Evolutionary conservation across 2,113 vertebrate species (phyloP).

Genomic region (Synchiropus splendidus): DNA sequence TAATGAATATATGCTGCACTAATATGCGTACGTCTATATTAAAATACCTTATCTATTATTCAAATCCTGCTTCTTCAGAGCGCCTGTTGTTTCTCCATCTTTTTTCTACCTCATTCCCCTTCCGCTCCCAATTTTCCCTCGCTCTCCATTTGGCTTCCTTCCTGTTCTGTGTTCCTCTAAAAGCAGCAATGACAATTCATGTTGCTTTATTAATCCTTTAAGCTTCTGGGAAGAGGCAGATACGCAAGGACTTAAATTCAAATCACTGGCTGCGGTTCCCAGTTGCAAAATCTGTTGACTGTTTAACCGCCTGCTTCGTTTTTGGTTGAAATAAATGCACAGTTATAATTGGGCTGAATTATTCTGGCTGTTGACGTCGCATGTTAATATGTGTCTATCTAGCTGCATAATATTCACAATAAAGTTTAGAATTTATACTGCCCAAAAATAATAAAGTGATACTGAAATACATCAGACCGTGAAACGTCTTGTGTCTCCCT

Average conservation of each 20-base stretch:
- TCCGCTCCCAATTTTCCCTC: conserved; percentile 33
- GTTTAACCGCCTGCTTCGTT: conserved; percentile 26
- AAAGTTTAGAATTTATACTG: conserved; percentile 2
- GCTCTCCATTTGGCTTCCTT: conserved; percentile 20
- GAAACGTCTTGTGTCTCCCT: conserved; percentile 32
- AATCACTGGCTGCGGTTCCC: conserved; percentile 42
- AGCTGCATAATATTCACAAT: no score
- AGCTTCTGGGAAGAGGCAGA: conserved; percentile 39
- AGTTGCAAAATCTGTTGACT: conserved; percentile 30
- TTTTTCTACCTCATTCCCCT: conserved; percentile 17
- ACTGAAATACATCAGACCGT: no score
- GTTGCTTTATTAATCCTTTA: conserved; percentile 59
- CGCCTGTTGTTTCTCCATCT: neutral
- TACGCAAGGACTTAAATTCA: conserved; percentile 39
- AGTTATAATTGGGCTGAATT: neutral
- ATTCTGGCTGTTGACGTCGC: neutral
- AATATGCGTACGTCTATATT: no score
- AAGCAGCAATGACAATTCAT: conserved; percentile 49
- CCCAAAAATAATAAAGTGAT: neutral
- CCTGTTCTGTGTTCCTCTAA: conserved; percentile 28
- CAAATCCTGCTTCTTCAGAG: conserved; percentile 12
- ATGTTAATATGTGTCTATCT: no score
- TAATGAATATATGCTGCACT: no score
- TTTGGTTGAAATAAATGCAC: conserved; percentile 5
- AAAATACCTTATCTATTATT: no score